Conservation (phyloP, 1,140 invertebrate genomes). For the Ericerus pela region DNA sequence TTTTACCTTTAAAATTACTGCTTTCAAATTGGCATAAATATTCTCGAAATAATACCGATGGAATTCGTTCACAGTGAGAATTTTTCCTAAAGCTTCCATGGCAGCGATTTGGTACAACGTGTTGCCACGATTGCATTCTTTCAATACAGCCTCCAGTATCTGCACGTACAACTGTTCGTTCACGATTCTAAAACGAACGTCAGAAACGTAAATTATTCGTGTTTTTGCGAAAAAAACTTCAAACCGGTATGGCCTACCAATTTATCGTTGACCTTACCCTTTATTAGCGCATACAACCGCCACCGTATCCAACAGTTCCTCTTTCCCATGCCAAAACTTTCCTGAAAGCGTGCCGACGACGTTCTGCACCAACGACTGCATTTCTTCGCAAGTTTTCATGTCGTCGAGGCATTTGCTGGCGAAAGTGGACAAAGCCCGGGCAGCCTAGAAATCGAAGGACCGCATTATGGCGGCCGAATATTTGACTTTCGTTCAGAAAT, state of each 20-base stretch:
- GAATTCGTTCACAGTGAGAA: slow-evolving; percentile 65
- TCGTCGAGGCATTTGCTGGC: slow-evolving; percentile 52
- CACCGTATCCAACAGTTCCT: slow-evolving; percentile 58
- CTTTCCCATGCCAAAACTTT: slow-evolving; percentile 80
- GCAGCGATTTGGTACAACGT: slow-evolving; percentile 60
- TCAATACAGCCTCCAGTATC: slow-evolving; percentile 50
- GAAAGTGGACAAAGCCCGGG: slow-evolving; percentile 60
- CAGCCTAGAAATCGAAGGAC: slow-evolving; percentile 40
- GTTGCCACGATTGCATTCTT: slow-evolving; percentile 59
- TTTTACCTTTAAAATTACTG: no score
- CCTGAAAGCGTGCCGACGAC: slow-evolving; percentile 55
- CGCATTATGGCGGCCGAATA: no score
- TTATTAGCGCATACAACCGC: slow-evolving; percentile 48
- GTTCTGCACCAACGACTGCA: slow-evolving; percentile 47
- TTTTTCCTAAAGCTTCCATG: slow-evolving; percentile 49
- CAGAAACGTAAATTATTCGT: no score
- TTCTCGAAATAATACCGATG: slow-evolving; percentile 28
- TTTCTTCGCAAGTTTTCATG: slow-evolving; percentile 45
- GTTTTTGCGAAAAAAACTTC: slow-evolving; percentile 14
- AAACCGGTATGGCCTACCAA: no score
- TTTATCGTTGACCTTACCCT: slow-evolving; percentile 53
- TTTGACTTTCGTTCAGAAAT: no score
- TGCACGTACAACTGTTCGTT: slow-evolving; percentile 19
- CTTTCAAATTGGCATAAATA: no score
- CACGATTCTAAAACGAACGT: slow-evolving; percentile 17